Evolutionary conservation across 2,888 invertebrate species (phyloP), one percentile per base, ranked within the genome.

Genomic region (Ophonus ardosiacus): DNA sequence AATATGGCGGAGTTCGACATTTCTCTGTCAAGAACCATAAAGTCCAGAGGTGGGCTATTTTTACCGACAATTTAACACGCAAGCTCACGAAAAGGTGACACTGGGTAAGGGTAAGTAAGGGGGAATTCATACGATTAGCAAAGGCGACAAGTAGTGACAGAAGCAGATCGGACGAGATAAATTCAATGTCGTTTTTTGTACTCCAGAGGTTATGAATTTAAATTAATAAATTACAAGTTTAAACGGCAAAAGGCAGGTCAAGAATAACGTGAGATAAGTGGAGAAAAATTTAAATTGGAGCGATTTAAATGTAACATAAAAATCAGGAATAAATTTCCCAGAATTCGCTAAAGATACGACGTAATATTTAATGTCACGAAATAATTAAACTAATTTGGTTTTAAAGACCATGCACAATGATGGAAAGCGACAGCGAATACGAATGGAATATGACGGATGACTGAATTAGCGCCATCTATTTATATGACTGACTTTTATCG

Each of bases 1-100:
- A 78, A 79, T 79, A 59, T 59, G 17, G 59, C 31, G 38, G 17
- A 63, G 18, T 81, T 63, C 81, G 81, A 81, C 81, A 63, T 63
- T 80, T 31, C 63, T 1, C 43, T 21, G 7, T 31, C 40, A 61
- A 31, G 61, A 59, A 57, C 17, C 61, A 80, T 80, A 80, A 80
- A 80, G 59, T 61, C 63, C 51, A 51, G 43, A 51, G 13, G 10
- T 13, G 74, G 51, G 74, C 43, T 81, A 81, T 81, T 81, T 81
- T 81, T 59, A 63, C 43, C 63, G 61, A 24, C 63, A 43, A 63
- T 63, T 59, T 61, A 15, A 40, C 81, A 81, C 81, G 81, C 81
- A 43, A 81, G 38, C 24, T 40, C 13, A 79, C 17, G 38, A 79
- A 79, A 31, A 51, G 21, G 18, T 0, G 18, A 1, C 8, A 2